A percentile compares a stretch with the other conserved stretches of the same genome.
phyloP scores from a whole-genome alignment of 2,888 invertebrate species.

The Sepioteuthis lessoniana region DNA sequence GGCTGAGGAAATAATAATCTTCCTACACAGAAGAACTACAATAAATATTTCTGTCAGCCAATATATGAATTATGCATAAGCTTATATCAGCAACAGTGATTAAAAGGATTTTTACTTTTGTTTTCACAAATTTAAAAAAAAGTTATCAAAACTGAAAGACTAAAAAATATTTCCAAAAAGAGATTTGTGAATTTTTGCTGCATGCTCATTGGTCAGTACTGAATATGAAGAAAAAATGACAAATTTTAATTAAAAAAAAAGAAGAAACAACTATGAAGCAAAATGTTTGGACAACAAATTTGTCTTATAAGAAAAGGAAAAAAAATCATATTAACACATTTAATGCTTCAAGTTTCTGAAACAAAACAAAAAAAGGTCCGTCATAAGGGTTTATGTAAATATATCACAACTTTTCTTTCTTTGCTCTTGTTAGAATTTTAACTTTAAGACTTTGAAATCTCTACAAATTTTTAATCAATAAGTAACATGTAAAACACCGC shows the following conservation, averaged over 20 bases:
- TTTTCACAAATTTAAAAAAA: not conserved
- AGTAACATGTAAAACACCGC: conserved; percentile 33
- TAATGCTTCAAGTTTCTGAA: not conserved
- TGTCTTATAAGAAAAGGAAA: not conserved
- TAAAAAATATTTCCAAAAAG: not conserved
- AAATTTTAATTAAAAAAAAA: not conserved
- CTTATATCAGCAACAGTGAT: not conserved
- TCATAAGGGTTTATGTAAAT: not conserved
- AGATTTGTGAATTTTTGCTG: not conserved
- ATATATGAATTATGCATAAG: not conserved
- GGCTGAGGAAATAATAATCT: not conserved
- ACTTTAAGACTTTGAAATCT: conserved; percentile 6
- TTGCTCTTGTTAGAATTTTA: not conserved
- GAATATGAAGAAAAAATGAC: not conserved
- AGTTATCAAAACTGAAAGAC: not conserved
- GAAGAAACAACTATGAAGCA: not conserved
- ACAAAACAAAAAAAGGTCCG: not conserved
- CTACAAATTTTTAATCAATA: conserved; percentile 10
- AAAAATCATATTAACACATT: not conserved
- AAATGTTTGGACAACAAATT: not conserved
- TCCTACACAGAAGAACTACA: not conserved
- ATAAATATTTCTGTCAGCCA: not conserved
- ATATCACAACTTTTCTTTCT: conserved; percentile 6
- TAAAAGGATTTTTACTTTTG: not conserved
- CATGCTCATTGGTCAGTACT: not conserved